Base-by-base conservation (phyloP, 1,140 invertebrate genomes). In the Papilio xuthus region DNA sequence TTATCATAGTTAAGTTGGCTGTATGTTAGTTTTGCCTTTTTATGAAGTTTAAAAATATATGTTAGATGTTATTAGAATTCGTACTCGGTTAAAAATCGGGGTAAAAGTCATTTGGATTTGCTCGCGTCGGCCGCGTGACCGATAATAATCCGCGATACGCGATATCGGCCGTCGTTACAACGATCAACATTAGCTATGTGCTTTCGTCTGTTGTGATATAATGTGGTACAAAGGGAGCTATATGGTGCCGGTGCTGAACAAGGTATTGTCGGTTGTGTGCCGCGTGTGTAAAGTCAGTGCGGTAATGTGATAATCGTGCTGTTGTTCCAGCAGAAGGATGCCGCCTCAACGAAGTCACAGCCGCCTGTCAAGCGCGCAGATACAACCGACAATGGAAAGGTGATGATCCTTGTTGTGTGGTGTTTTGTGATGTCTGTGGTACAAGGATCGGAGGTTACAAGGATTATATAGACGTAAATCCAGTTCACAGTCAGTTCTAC, bases 181-280 rank as follows among this genome's bases (percentile, higher is more conserved):
- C 60, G 23, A 28, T 63, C 23, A 63, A 26, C 56, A 23, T 26
- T 63, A 12, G 20, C 41, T 20, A 32, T 70, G 70, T 26, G 32
- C 20, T 2, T 42, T 32, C 18, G 42, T 1, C 70, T 23, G 67
- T 37, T 28, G 70, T 23, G 70, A 15, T 47, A 47, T 63, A 32
- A 63, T 72, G 70, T 72, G 70, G 41, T 72, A 72, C 70, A 72
- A 47, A 15, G 70, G 70, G 42, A 42, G 41, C 37, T 72, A 72
- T 42, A 72, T 72, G 70, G 70, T 72, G 70, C 70, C 70, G 41
- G 70, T 42, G 70, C 70, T 72, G n/a, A 47, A n/a, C 20, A 44
- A 72, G 70, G 70, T 72, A 47, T 37, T 70, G 37, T 70, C 18
- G 10, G 70, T 72, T 23, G 12, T 72, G 42, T 72, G 41, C 20